Evolutionary conservation across 2,888 invertebrate species (phyloP).

Genomic region (Synergus umbraculus): DNA sequence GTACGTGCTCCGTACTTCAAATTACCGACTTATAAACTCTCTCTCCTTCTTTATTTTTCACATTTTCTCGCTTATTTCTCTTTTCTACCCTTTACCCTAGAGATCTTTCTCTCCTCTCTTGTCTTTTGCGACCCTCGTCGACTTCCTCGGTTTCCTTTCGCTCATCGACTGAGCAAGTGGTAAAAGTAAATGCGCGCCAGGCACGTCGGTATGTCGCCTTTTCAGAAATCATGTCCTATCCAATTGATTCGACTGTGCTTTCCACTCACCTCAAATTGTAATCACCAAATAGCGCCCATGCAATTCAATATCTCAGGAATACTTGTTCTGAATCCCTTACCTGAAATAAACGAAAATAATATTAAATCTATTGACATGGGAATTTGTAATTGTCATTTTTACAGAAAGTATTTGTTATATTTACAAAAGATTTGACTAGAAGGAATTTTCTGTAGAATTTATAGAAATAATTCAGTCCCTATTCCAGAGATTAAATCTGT

Average conservation of each 20-base stretch:
- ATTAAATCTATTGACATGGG: neutral
- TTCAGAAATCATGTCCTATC: neutral
- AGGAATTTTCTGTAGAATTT: too few species aligned
- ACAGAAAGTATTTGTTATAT: too few species aligned
- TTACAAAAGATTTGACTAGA: too few species aligned
- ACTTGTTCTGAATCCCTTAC: neutral
- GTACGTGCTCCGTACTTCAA: conserved; percentile 76
- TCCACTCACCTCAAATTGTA: conserved; percentile 15
- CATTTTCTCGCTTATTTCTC: conserved; percentile 44
- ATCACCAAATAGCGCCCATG: neutral
- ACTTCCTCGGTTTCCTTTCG: conserved; percentile 44
- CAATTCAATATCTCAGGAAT: neutral
- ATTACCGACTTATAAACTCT: conserved; percentile 78
- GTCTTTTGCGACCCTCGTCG: conserved; percentile 48
- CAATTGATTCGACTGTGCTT: conserved; percentile 11
- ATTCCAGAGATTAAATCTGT: too few species aligned
- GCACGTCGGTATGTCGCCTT: neutral
- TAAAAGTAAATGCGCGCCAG: conserved; percentile 20
- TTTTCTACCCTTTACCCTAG: conserved; percentile 45
- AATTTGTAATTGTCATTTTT: too few species aligned
- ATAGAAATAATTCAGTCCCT: too few species aligned
- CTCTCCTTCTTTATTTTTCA: conserved; percentile 54
- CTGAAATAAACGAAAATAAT: conserved; percentile 5
- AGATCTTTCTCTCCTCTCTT: conserved; percentile 52
- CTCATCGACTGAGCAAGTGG: conserved; percentile 28